Evolutionary conservation across 1,140 invertebrate species (phyloP).

Genomic region (Lerema accius): DNA sequence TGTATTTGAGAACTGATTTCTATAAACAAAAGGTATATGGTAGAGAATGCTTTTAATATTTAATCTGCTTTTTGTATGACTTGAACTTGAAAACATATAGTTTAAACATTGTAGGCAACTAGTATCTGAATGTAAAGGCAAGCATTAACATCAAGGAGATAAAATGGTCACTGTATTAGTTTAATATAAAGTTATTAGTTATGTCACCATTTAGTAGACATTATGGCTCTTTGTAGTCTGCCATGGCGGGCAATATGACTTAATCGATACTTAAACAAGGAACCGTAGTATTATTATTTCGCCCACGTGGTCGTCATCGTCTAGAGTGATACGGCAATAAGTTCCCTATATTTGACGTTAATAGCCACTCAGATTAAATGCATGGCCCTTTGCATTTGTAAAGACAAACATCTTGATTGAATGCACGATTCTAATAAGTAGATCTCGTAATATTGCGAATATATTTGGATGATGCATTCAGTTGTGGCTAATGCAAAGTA

Average conservation of each 20-base stretch:
- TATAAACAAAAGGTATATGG: too few species aligned
- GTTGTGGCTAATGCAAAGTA: too few species aligned
- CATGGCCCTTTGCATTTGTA: slow-evolving; percentile 22
- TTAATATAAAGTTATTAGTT: slow-evolving; percentile 13
- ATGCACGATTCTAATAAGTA: slow-evolving; percentile 10
- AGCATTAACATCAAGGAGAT: background rate
- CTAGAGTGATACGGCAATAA: slow-evolving; percentile 27
- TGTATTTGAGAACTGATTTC: too few species aligned
- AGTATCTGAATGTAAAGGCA: background rate
- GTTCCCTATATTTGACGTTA: slow-evolving; percentile 29
- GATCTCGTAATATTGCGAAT: slow-evolving; percentile 7
- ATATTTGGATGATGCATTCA: slow-evolving; percentile 1
- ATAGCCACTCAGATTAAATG: slow-evolving; percentile 30
- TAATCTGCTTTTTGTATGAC: too few species aligned
- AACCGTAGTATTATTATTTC: slow-evolving; percentile 29
- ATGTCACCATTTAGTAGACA: slow-evolving; percentile 22
- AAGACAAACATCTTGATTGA: slow-evolving; percentile 31
- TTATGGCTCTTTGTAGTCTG: slow-evolving; percentile 17
- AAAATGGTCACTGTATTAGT: background rate
- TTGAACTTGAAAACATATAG: too few species aligned
- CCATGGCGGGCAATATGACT: slow-evolving; percentile 23
- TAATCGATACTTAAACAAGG: slow-evolving; percentile 30
- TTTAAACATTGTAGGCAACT: too few species aligned
- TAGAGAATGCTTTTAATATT: too few species aligned
- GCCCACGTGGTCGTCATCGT: slow-evolving; percentile 34